These are phyloP conservation scores for Molanna angustata DNA, from an alignment of 2,888 invertebrate genomes.

Conservation along the genomic window DNA sequence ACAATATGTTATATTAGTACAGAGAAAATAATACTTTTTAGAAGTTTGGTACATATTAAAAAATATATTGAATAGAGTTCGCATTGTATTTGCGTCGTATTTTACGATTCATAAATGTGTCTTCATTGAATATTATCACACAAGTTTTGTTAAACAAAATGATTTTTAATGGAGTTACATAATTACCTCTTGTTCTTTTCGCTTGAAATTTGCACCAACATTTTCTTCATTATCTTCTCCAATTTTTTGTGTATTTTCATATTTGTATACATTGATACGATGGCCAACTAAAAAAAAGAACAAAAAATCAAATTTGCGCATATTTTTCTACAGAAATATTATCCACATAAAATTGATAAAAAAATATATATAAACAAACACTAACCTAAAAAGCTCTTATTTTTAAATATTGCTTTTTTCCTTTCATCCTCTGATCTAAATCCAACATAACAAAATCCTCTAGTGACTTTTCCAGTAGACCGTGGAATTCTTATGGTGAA, in stretches of 20 bases:
- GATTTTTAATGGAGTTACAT: no score
- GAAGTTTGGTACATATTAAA: no score
- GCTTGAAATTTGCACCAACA: constrained; percentile 37
- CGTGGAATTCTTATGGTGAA: constrained; percentile 76
- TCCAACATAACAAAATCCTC: constrained; percentile 89
- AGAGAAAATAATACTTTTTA: no score
- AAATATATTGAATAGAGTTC: no score
- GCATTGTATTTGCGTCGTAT: no score
- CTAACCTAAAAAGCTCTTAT: constrained; percentile 81
- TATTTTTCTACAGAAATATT: not conserved
- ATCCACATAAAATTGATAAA: not conserved
- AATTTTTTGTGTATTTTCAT: constrained; percentile 46
- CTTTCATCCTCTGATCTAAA: constrained; percentile 80
- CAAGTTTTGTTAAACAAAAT: no score
- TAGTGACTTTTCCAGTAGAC: constrained; percentile 58
- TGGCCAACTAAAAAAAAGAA: constrained; percentile 44
- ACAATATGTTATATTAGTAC: no score
- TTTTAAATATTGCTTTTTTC: constrained; percentile 75
- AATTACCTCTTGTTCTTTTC: constrained; percentile 46
- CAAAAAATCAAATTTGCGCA: not conserved
- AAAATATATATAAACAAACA: not conserved
- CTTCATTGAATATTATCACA: no score
- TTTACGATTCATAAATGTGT: no score
- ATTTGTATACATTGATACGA: constrained; percentile 47
- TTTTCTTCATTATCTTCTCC: constrained; percentile 44